These are phyloP conservation scores for Cyclura pinguis DNA, from an alignment of 2,797 vertebrate genomes.

Conservation along the genomic window DNA sequence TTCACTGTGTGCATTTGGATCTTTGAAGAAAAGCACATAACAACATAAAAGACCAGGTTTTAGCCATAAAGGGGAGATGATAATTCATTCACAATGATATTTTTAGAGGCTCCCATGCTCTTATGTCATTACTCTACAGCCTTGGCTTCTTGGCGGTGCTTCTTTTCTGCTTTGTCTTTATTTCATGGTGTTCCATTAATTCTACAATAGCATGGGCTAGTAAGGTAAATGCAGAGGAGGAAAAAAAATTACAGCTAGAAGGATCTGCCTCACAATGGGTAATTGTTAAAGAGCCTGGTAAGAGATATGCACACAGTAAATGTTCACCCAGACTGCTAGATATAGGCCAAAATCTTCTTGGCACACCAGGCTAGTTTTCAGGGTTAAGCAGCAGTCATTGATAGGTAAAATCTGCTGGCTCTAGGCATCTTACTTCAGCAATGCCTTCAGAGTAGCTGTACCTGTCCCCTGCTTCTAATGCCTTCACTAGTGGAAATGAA, in stretches of 20 bases:
- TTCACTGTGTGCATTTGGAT: slow-evolving; percentile 71
- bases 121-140: slow-evolving; percentile 60
- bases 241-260: slow-evolving; percentile 39
- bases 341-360: background rate
- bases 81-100: slow-evolving; percentile 69
- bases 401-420: too few species aligned
- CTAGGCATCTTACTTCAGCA: too few species aligned
- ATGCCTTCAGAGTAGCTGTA: too few species aligned
- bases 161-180: slow-evolving; percentile 62
- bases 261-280: slow-evolving; percentile 33
- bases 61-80: slow-evolving; percentile 70
- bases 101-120: slow-evolving; percentile 68
- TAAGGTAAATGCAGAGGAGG: slow-evolving; percentile 45
- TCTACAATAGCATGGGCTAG: slow-evolving; percentile 46
- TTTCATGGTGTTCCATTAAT: slow-evolving; percentile 60
- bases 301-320: slow-evolving; percentile 27
- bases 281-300: slow-evolving; percentile 45
- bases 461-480: too few species aligned
- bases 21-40: slow-evolving; percentile 62
- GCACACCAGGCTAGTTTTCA: too few species aligned
- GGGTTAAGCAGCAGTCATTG: too few species aligned
- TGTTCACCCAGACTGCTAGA: slow-evolving; percentile 17
- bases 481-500: too few species aligned
- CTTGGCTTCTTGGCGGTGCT: slow-evolving; percentile 60
- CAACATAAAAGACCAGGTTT: slow-evolving; percentile 68